A percentile compares a stretch with the other conserved stretches of the same genome.
phyloP scores from a whole-genome alignment of 2,113 vertebrate genomes.

The Gymnogyps californianus region DNA sequence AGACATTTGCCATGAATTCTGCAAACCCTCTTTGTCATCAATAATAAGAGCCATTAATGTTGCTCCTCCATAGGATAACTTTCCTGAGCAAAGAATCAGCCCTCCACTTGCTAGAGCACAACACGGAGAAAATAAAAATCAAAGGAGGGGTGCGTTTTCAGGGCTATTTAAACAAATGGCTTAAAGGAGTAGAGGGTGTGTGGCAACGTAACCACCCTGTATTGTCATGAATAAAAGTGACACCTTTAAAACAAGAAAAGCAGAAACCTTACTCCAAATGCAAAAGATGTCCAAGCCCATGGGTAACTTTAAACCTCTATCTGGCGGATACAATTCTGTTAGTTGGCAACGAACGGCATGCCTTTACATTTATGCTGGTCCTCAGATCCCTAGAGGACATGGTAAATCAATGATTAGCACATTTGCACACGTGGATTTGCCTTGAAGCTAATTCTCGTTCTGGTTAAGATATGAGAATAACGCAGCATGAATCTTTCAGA shows the following conservation, averaged over 20 bases:
- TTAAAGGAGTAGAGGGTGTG: not conserved
- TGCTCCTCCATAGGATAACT: not conserved
- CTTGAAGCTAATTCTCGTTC: not conserved
- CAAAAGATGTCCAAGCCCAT: not conserved
- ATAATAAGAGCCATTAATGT: not conserved
- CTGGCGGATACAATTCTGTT: not conserved
- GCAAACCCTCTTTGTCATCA: not conserved
- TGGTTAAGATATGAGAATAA: not conserved
- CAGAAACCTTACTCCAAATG: not conserved
- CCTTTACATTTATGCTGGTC: not conserved
- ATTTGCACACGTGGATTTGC: not conserved
- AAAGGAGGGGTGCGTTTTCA: not conserved
- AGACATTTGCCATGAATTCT: not conserved
- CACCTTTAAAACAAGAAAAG: not conserved
- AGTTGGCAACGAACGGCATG: not conserved
- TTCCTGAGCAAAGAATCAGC: not conserved
- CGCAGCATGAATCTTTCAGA: not conserved
- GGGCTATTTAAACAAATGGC: not conserved
- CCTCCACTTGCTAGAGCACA: not conserved
- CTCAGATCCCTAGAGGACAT: not conserved
- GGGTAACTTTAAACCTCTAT: not conserved
- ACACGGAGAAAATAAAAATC: not conserved
- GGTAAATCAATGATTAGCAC: constrained; percentile 8
- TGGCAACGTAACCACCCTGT: not conserved
- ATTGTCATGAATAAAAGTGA: not conserved